Conservation (phyloP, 2,888 invertebrate species). For the Eupelmus urozonus region DNA sequence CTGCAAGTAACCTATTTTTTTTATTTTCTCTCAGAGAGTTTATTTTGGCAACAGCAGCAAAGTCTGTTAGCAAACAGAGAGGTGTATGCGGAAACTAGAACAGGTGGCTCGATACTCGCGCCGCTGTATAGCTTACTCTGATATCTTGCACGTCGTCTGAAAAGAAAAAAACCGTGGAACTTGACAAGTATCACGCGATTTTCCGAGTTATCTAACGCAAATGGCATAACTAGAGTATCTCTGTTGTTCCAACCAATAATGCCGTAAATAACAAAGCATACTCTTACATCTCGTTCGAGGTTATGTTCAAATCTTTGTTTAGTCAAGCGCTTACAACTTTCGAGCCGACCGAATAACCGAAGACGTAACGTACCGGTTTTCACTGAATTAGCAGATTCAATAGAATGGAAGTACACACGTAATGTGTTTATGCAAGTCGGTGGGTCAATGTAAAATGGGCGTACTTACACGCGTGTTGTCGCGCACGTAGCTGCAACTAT, state of each 20-base stretch:
- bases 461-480: not conserved
- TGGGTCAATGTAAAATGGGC: conserved; percentile 23
- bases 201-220: conserved; percentile 22
- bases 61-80: conserved; percentile 48
- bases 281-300: too few relatives aligned
- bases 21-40: not conserved
- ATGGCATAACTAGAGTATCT: not conserved
- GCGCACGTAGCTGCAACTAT: not conserved
- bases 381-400: not conserved
- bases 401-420: not conserved
- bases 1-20: conserved; percentile 4
- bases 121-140: not conserved
- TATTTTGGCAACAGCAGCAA: conserved; percentile 44
- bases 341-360: too few relatives aligned
- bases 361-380: too few relatives aligned
- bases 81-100: conserved; percentile 64
- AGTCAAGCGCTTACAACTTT: too few relatives aligned
- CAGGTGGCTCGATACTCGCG: conserved; percentile 68
- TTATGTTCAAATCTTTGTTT: too few relatives aligned
- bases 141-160: conserved; percentile 11
- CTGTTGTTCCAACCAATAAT: too few relatives aligned
- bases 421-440: not conserved
- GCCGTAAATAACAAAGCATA: too few relatives aligned
- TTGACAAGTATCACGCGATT: conserved; percentile 15
- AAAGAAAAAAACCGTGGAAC: conserved; percentile 25